phyloP scores from a whole-genome alignment of 2,888 invertebrate species.

The Patella pellucida region DNA sequence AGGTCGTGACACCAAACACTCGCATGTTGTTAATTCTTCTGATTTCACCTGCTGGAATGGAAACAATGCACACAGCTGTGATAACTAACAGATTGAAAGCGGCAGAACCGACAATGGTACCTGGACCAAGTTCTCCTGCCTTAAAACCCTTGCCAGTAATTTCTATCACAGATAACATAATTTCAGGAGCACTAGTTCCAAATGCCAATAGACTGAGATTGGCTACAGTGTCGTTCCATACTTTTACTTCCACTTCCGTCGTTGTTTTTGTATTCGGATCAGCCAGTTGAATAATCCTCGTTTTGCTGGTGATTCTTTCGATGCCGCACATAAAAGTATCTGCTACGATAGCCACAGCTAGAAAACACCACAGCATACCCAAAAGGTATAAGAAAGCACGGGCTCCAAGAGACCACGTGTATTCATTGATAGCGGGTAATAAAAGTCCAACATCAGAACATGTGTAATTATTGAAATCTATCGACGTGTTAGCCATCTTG shows the following conservation, averaged over 20 bases:
- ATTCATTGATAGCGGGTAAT: conserved; percentile 72
- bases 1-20: conserved; percentile 70
- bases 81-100: conserved; percentile 76
- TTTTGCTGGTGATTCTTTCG: conserved; percentile 76
- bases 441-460: conserved; percentile 69
- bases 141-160: conserved; percentile 70
- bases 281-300: conserved; percentile 70
- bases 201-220: conserved; percentile 76
- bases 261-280: conserved; percentile 50
- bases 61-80: conserved; percentile 73
- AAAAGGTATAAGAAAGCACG: conserved; percentile 73
- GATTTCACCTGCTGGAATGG: conserved; percentile 71
- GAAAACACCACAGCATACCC: conserved; percentile 75
- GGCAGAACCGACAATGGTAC: conserved; percentile 76
- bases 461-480: conserved; percentile 43
- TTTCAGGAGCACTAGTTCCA: conserved; percentile 76
- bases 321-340: conserved; percentile 77
- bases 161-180: conserved; percentile 74
- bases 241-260: conserved; percentile 72
- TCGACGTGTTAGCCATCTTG: conserved; percentile 13
- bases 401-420: conserved; percentile 71
- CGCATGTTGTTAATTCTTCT: conserved; percentile 71
- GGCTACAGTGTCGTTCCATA: conserved; percentile 76
- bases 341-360: conserved; percentile 77
- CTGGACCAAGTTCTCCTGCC: conserved; percentile 74